Evolutionary conservation across 2,797 vertebrate genomes (phyloP), one percentile per base, ranked within the genome.

Genomic region (Anomalospiza imberbis): DNA sequence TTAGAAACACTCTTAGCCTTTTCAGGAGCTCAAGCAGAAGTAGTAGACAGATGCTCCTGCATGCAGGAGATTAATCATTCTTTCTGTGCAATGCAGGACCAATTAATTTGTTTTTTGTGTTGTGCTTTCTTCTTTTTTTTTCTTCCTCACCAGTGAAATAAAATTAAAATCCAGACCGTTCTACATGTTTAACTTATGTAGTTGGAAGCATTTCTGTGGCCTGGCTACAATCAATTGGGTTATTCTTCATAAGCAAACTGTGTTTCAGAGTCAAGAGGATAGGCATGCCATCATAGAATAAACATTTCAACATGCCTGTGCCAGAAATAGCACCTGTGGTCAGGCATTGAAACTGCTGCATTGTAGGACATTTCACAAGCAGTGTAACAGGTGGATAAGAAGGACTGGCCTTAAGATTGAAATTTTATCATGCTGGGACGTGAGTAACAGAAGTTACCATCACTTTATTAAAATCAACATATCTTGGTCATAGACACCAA

Each of bases 1-100:
- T 96, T 97, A 97, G 96, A 95, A 97, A 91, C 88, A 91, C 61
- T 91, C 83, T 89, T 74, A 95, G 93, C 80, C 89, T 89, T 94
- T 93, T 93, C 92, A 95, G 75, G 77, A 93, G 96, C 93, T 93
- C 89, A 82, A 85, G 76, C 71, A 87, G 72, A 78, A 88, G 42
- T 53, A 88, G 79, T 32, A 94, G 89, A 96, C 88, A 95, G 94
- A 96, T 94, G 89, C 71, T 95, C 18, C 58, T 75, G 77, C 51
- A 91, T 71, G 57, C 72, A 80, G 50, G 53, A 90, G 81, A 95
- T 88, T 89, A 96, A 95, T 95, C 68, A 78, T 85, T 91, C 68
- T 55, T 53, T 91, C 73, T 78, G 58, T 80, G 65, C 40, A 83
- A 47, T 31, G 36, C 70, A 79, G 51, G 67, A 67, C 40, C 54